phyloP scores from a whole-genome alignment of 2,888 invertebrate species.

The Calameuta filiformis region DNA sequence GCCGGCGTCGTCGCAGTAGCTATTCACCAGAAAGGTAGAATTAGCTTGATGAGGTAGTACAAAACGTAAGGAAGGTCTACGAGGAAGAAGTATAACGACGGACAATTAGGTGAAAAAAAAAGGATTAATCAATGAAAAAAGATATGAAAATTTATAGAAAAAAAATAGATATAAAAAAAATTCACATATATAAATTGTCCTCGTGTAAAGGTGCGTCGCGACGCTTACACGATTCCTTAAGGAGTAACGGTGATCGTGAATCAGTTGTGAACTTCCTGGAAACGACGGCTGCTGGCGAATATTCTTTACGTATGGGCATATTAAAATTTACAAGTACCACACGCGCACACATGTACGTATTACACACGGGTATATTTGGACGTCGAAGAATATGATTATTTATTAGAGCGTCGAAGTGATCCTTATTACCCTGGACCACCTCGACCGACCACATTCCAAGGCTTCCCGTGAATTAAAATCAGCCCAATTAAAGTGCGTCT shows the following conservation, averaged over 20 bases:
- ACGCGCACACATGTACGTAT: neutral
- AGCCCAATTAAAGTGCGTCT: neutral
- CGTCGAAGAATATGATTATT: constrained; percentile 20
- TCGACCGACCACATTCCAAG: constrained; percentile 20
- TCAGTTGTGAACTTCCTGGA: constrained; percentile 27
- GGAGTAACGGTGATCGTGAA: constrained; percentile 18
- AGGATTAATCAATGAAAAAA: neutral
- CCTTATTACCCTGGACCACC: constrained; percentile 18
- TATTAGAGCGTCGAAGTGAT: constrained; percentile 29
- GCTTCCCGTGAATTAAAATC: constrained; percentile 11
- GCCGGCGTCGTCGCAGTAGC: constrained; percentile 11
- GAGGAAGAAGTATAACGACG: neutral
- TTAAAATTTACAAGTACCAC: constrained; percentile 24
- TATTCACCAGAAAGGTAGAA: neutral
- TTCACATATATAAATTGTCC: neutral
- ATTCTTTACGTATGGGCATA: constrained; percentile 11
- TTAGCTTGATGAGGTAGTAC: neutral
- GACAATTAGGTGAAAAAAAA: constrained; percentile 3
- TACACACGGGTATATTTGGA: neutral
- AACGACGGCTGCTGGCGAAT: constrained; percentile 20
- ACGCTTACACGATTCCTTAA: neutral
- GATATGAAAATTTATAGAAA: neutral
- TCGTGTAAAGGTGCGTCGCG: neutral
- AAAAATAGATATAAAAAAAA: too few species aligned
- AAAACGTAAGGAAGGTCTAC: neutral